phyloP scores from a whole-genome alignment of 2,797 vertebrate species.

The Leontopithecus rosalia region DNA sequence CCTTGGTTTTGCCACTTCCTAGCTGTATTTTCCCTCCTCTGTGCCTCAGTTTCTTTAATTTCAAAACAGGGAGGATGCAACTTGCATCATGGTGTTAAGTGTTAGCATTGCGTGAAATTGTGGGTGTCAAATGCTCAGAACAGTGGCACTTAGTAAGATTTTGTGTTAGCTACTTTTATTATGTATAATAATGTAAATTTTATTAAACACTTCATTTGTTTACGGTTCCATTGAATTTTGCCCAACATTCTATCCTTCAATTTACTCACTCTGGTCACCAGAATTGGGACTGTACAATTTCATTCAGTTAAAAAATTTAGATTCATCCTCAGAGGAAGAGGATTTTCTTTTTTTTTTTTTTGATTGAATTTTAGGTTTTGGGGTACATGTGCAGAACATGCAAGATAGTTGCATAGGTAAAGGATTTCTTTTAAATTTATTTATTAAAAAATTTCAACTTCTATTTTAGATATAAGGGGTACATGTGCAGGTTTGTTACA shows the following conservation, averaged over 20 bases:
- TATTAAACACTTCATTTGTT: constrained; percentile 29
- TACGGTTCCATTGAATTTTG: background rate
- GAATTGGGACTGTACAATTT: background rate
- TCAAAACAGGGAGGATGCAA: background rate
- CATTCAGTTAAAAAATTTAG: constrained; percentile 14
- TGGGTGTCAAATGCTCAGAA: background rate
- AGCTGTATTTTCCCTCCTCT: background rate
- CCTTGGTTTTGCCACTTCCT: background rate
- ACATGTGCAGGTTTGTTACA: background rate
- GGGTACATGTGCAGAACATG: too few relatives aligned
- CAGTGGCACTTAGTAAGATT: background rate
- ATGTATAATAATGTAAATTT: background rate
- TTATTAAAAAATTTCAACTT: background rate
- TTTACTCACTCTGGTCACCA: background rate
- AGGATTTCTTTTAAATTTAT: background rate
- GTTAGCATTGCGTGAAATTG: background rate
- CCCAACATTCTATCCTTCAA: background rate
- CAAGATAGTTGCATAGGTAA: too few relatives aligned
- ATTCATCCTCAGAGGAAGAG: background rate
- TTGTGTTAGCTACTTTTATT: background rate
- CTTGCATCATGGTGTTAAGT: background rate
- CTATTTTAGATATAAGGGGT: background rate
- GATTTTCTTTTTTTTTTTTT: too few relatives aligned
- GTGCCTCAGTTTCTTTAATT: background rate
- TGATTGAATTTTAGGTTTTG: too few relatives aligned